Percentiles rank a stretch among this genome's conserved stretches.
These are phyloP conservation scores for Poeciliopsis infans DNA, from an alignment of 2,797 vertebrate genomes.

Conservation along the genomic window DNA sequence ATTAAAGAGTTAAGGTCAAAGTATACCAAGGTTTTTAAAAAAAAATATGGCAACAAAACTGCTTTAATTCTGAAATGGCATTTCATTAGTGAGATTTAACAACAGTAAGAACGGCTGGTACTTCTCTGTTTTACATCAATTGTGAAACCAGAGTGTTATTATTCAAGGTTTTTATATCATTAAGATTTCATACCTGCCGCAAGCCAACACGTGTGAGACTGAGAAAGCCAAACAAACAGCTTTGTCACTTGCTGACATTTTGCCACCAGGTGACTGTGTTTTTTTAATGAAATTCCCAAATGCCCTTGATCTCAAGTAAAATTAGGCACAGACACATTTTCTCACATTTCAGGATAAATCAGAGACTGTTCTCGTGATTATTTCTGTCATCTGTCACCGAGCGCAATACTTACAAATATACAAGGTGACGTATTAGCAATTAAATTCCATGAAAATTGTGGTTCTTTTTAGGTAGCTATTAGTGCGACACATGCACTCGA, in stretches of 20 bases:
- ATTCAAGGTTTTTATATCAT: background rate
- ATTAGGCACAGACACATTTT: constrained; percentile 11
- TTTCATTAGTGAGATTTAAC: background rate
- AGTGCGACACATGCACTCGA: background rate
- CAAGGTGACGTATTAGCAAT: constrained; percentile 13
- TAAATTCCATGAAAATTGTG: constrained; percentile 17
- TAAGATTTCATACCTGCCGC: background rate
- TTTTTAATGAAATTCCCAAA: constrained; percentile 61
- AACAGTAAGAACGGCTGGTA: background rate
- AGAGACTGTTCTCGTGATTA: constrained; percentile 3
- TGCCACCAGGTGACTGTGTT: constrained; percentile 54
- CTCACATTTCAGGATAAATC: constrained; percentile 23
- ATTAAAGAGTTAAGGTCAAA: no score
- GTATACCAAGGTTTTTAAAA: no score
- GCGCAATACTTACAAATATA: background rate
- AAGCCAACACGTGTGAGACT: background rate
- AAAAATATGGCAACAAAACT: background rate
- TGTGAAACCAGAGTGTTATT: background rate
- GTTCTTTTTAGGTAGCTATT: constrained; percentile 1
- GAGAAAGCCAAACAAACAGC: constrained; percentile 39
- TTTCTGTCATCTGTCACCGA: background rate
- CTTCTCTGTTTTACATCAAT: background rate
- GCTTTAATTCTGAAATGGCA: background rate
- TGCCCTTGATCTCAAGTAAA: constrained; percentile 60
- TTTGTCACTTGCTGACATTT: constrained; percentile 52